Percentiles rank a stretch among this genome's conserved stretches.
These are phyloP conservation scores for Neodiprion lecontei DNA, from an alignment of 1,140 invertebrate genomes.

Conservation along the genomic window DNA sequence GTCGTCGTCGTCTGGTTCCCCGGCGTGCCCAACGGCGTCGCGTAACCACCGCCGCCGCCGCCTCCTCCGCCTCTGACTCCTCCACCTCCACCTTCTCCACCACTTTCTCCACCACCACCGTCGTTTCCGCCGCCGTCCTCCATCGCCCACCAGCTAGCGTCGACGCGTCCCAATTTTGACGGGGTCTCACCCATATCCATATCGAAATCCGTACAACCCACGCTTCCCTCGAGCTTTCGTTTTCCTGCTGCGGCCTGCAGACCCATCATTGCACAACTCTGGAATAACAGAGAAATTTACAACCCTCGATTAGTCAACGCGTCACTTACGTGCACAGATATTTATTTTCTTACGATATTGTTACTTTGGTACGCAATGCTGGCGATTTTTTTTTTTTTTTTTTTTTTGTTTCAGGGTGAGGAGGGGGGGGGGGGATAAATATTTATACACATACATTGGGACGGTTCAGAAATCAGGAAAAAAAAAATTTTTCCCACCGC, in stretches of 20 bases:
- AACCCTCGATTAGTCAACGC: background rate
- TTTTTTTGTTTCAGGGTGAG: background rate
- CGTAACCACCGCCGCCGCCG: slow-evolving; percentile 27
- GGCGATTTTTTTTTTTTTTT: background rate
- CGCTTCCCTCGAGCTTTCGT: slow-evolving; percentile 69
- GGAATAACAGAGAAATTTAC: slow-evolving; percentile 49
- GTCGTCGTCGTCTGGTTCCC: slow-evolving; percentile 41
- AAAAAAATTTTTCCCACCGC: no score
- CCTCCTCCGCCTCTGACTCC: slow-evolving; percentile 27
- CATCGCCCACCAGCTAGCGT: slow-evolving; percentile 60
- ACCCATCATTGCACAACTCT: slow-evolving; percentile 81
- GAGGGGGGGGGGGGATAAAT: no score
- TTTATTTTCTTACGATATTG: background rate
- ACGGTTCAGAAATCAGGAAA: no score
- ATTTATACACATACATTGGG: no score
- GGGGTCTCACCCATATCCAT: slow-evolving; percentile 60
- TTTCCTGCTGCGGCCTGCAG: slow-evolving; percentile 76
- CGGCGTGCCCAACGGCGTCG: slow-evolving; percentile 29
- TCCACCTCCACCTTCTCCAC: slow-evolving; percentile 31
- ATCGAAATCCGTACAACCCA: slow-evolving; percentile 60
- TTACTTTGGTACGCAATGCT: background rate
- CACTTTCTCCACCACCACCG: background rate
- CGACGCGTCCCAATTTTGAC: slow-evolving; percentile 56
- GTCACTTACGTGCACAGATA: background rate
- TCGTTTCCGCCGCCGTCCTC: slow-evolving; percentile 37